Evolutionary conservation across 2,113 vertebrate species (phyloP).

Genomic region (Nannobrachium achirus): DNA sequence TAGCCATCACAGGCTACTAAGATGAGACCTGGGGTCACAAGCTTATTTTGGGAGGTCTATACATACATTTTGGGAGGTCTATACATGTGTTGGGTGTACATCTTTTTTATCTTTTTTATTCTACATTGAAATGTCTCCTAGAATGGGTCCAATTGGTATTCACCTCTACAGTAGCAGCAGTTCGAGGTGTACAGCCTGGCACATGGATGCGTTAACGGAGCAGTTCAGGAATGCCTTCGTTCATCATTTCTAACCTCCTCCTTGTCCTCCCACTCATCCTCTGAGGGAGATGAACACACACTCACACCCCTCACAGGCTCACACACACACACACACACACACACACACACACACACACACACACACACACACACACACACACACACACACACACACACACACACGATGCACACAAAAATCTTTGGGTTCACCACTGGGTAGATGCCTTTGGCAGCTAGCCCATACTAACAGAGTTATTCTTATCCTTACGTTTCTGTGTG

Average conservation of each 20-base stretch:
- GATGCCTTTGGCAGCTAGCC: slow-evolving; percentile 60
- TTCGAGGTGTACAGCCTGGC: too few species aligned
- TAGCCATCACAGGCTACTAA: too few species aligned
- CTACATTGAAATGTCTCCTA: too few species aligned
- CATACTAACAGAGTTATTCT: slow-evolving; percentile 63
- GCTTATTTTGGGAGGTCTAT: too few species aligned
- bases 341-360: slow-evolving; percentile 29
- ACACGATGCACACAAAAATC: slow-evolving; percentile 20
- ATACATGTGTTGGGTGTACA: too few species aligned
- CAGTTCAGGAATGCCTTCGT: slow-evolving; percentile 32
- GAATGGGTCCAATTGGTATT: too few species aligned
- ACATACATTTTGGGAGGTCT: too few species aligned
- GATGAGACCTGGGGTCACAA: too few species aligned
- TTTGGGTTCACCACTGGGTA: slow-evolving; percentile 58
- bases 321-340: slow-evolving; percentile 39
- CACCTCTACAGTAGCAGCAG: too few species aligned
- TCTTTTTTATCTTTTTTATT: too few species aligned
- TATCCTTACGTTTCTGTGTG: slow-evolving; percentile 51
- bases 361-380: slow-evolving; percentile 29
- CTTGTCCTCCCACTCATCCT: slow-evolving; percentile 40
- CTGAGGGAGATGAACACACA: slow-evolving; percentile 51
- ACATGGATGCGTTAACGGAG: background rate
- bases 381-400: slow-evolving; percentile 33
- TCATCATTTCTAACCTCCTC: slow-evolving; percentile 22
- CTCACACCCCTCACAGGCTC: too few species aligned